phyloP scores from a whole-genome alignment of 2,888 invertebrate genomes.

The Caradrina kadenii region DNA sequence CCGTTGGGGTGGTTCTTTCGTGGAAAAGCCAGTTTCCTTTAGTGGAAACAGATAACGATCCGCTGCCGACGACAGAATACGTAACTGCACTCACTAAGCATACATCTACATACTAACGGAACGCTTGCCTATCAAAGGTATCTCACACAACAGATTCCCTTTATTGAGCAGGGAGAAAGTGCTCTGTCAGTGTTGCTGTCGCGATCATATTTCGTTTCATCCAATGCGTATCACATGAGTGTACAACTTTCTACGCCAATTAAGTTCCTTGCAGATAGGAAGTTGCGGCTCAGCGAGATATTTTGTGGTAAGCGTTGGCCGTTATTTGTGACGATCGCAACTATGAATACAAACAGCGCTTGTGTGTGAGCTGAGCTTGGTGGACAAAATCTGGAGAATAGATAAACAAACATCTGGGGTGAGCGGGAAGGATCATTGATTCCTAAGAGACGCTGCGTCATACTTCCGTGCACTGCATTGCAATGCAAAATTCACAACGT shows the following conservation, averaged over 20 bases:
- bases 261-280: constrained; percentile 52
- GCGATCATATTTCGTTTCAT: constrained; percentile 66
- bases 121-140: constrained; percentile 80
- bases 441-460: constrained; percentile 74
- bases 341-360: constrained; percentile 6
- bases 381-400: constrained; percentile 66
- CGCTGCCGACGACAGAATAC: constrained; percentile 89
- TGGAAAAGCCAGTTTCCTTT: constrained; percentile 90
- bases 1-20: constrained; percentile 87
- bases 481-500: constrained; percentile 66
- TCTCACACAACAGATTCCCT: constrained; percentile 80
- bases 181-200: constrained; percentile 73
- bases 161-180: constrained; percentile 74
- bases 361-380: constrained; percentile 23
- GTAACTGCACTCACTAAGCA: constrained; percentile 87
- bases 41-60: constrained; percentile 91
- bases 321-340: constrained; percentile 21
- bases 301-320: not conserved
- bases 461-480: constrained; percentile 75
- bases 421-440: constrained; percentile 72
- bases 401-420: constrained; percentile 66
- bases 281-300: constrained; percentile 2
- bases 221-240: constrained; percentile 43
- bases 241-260: constrained; percentile 57
- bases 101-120: constrained; percentile 82